phyloP scores from a whole-genome alignment of 2,888 invertebrate genomes.

The Cosmopolites sordidus region DNA sequence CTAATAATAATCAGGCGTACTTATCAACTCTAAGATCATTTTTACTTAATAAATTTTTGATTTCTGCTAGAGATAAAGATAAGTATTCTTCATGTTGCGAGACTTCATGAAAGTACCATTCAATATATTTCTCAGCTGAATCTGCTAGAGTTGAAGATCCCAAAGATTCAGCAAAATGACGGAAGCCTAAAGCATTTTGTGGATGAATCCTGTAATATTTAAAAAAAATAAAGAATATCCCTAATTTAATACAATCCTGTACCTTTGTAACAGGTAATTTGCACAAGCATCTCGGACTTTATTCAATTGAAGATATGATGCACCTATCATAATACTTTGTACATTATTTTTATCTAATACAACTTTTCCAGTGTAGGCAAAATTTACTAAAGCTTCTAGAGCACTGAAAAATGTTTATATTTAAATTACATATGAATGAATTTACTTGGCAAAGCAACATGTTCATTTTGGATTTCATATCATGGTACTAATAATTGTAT shows the following conservation, averaged over 20 bases:
- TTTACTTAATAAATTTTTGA: conserved; percentile 64
- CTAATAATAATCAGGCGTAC: conserved; percentile 31
- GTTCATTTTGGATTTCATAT: too few species aligned
- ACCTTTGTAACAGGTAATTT: conserved; percentile 71
- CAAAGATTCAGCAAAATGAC: conserved; percentile 75
- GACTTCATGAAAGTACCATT: conserved; percentile 74
- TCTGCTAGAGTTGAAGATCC: conserved; percentile 66
- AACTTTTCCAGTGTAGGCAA: conserved; percentile 77
- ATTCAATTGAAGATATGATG: conserved; percentile 74
- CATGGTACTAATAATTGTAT: too few species aligned
- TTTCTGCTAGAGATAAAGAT: conserved; percentile 56
- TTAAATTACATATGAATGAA: background rate
- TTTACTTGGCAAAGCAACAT: too few species aligned
- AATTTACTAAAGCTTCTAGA: conserved; percentile 76
- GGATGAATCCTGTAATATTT: conserved; percentile 61
- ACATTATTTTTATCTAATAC: conserved; percentile 75
- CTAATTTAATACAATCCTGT: conserved; percentile 13
- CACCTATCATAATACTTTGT: conserved; percentile 78
- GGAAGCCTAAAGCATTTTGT: conserved; percentile 74
- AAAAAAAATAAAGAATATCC: conserved; percentile 2
- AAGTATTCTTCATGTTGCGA: conserved; percentile 74
- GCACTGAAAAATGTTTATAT: conserved; percentile 54
- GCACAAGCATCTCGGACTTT: conserved; percentile 81
- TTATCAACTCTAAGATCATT: conserved; percentile 72
- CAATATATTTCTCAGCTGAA: conserved; percentile 74